phyloP scores from a whole-genome alignment of 2,113 vertebrate species.

The Castor canadensis region DNA sequence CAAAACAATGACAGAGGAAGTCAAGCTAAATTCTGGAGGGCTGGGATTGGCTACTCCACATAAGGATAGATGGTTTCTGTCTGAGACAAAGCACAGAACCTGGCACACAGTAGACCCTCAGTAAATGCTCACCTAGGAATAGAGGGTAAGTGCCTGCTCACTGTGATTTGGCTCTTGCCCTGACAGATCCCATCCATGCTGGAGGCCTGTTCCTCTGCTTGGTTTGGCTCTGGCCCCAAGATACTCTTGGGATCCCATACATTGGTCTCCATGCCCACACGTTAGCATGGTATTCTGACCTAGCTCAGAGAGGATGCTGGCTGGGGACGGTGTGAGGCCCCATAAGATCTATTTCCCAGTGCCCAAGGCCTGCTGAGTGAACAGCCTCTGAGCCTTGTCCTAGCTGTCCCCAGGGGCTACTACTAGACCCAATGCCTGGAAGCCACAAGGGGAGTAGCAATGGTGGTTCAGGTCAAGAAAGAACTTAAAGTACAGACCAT shows the following conservation, averaged over 20 bases:
- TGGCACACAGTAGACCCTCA: not conserved
- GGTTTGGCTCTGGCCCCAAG: not conserved
- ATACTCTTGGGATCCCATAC: not conserved
- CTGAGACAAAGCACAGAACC: not conserved
- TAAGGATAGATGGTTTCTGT: not conserved
- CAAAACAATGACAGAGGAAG: slow-evolving; percentile 37
- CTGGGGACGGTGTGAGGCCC: not conserved
- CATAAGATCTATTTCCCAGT: not conserved
- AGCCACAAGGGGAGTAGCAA: not conserved
- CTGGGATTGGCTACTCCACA: not conserved
- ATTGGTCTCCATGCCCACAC: not conserved
- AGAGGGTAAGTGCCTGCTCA: not conserved
- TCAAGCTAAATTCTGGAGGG: not conserved
- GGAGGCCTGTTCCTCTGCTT: not conserved
- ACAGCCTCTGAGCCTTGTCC: not conserved
- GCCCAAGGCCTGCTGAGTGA: not conserved
- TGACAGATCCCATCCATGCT: not conserved
- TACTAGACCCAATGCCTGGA: not conserved
- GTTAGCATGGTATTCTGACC: not conserved
- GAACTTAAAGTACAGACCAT: not conserved
- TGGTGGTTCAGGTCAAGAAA: not conserved
- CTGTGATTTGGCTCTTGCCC: not conserved
- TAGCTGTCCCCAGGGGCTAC: not conserved
- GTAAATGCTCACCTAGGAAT: not conserved
- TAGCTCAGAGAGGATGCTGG: not conserved